phyloP scores from a whole-genome alignment of 2,888 invertebrate genomes.

The Chrysolina americana region DNA sequence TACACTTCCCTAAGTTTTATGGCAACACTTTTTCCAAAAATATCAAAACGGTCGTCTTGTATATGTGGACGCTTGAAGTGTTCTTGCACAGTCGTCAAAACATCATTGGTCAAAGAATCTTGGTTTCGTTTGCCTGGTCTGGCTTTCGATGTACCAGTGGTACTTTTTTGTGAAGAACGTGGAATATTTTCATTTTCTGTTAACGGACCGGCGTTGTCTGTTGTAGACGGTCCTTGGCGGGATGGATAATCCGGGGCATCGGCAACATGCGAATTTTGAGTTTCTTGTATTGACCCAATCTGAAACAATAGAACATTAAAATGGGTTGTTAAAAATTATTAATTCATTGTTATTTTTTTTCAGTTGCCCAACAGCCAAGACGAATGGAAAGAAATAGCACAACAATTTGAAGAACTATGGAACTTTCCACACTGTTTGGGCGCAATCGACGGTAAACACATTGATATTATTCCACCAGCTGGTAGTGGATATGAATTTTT shows the following conservation, averaged over 20 bases:
- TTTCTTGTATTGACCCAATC: constrained; percentile 28
- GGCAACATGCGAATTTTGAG: constrained; percentile 26
- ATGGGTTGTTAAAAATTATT: constrained; percentile 23
- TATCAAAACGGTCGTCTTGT: constrained; percentile 15
- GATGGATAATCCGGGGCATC: constrained; percentile 31
- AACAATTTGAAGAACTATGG: constrained; percentile 26
- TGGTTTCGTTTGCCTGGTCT: constrained; percentile 22
- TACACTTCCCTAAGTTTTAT: constrained; percentile 22
- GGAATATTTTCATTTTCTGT: constrained; percentile 26
- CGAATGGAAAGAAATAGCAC: constrained; percentile 29
- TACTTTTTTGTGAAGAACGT: constrained; percentile 8
- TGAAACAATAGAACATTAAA: constrained; percentile 25
- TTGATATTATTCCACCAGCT: constrained; percentile 46
- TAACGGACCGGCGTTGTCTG: constrained; percentile 19
- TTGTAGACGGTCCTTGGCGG: constrained; percentile 23
- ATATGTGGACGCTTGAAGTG: constrained; percentile 28
- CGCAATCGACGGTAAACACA: constrained; percentile 41
- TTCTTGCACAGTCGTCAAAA: constrained; percentile 26
- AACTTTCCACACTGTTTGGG: constrained; percentile 31
- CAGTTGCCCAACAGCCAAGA: constrained; percentile 23
- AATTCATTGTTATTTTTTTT: constrained; percentile 21
- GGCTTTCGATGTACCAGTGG: constrained; percentile 27
- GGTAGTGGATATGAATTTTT: constrained; percentile 48
- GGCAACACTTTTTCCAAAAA: constrained; percentile 27
- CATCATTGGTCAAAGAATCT: constrained; percentile 31